Percentiles rank a stretch among this genome's conserved stretches.
phyloP scores from a whole-genome alignment of 1,140 invertebrate genomes.

The Zaprionus ornatus region DNA sequence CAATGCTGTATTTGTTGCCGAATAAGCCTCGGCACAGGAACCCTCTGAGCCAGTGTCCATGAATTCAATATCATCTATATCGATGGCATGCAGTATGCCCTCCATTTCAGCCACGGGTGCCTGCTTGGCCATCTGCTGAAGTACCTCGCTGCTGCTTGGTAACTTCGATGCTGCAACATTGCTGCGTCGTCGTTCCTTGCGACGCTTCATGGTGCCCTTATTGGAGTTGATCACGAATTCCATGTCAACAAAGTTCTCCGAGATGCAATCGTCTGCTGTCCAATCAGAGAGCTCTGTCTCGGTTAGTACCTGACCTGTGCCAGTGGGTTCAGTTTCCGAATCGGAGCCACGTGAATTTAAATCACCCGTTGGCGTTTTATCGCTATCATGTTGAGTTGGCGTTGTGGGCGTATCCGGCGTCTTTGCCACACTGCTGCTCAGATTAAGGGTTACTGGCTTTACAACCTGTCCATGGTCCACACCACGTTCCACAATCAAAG shows the following conservation, averaged over 20 bases:
- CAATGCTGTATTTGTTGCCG: slow-evolving; percentile 84
- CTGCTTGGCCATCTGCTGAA: slow-evolving; percentile 67
- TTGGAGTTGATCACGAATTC: slow-evolving; percentile 86
- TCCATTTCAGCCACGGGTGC: slow-evolving; percentile 75
- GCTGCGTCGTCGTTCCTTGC: slow-evolving; percentile 81
- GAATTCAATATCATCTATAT: slow-evolving; percentile 87
- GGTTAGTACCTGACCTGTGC: slow-evolving; percentile 88
- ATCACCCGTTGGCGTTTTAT: slow-evolving; percentile 80
- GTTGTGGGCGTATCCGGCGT: slow-evolving; percentile 75
- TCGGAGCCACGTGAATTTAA: slow-evolving; percentile 60
- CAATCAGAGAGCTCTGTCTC: slow-evolving; percentile 94
- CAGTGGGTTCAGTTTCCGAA: slow-evolving; percentile 87
- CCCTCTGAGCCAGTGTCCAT: slow-evolving; percentile 90
- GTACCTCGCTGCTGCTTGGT: slow-evolving; percentile 76
- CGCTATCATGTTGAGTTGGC: slow-evolving; percentile 70
- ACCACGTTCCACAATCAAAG: slow-evolving; percentile 68
- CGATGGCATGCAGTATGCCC: slow-evolving; percentile 77
- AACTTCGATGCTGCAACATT: slow-evolving; percentile 54
- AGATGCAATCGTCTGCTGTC: slow-evolving; percentile 90
- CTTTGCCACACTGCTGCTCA: slow-evolving; percentile 56
- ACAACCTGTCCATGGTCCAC: slow-evolving; percentile 64
- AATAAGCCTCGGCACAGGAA: slow-evolving; percentile 86
- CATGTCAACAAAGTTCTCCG: slow-evolving; percentile 89
- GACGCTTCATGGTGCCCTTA: slow-evolving; percentile 84
- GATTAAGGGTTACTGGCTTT: slow-evolving; percentile 69